Conservation (phyloP, 2,888 invertebrate genomes). For the Conchocele bisecta region DNA sequence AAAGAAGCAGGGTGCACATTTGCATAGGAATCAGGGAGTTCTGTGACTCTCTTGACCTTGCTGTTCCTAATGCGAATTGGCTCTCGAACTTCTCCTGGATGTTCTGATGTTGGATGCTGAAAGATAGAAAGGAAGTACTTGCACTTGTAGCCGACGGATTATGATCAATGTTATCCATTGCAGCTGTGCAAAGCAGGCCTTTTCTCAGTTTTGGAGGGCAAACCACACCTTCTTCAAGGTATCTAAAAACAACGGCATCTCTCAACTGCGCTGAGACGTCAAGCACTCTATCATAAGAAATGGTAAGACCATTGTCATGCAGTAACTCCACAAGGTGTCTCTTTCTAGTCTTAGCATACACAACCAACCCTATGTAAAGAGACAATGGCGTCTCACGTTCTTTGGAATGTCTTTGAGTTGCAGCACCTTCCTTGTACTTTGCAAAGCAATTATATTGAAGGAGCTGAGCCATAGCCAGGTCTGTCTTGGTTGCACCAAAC, state of each 20-base stretch:
- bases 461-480: slow-evolving; percentile 19
- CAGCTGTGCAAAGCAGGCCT: slow-evolving; percentile 58
- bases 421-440: slow-evolving; percentile 17
- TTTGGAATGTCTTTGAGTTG: slow-evolving; percentile 18
- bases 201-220: slow-evolving; percentile 48
- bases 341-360: slow-evolving; percentile 58
- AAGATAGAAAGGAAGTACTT: slow-evolving; percentile 30
- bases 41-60: slow-evolving; percentile 11
- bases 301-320: slow-evolving; percentile 52
- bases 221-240: slow-evolving; percentile 43
- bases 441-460: slow-evolving; percentile 39
- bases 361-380: slow-evolving; percentile 13
- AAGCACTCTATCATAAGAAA: slow-evolving; percentile 64
- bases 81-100: slow-evolving; percentile 19
- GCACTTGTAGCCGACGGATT: slow-evolving; percentile 55
- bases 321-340: slow-evolving; percentile 36
- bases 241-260: slow-evolving; percentile 43
- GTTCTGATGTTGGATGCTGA: slow-evolving; percentile 11
- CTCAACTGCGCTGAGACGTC: slow-evolving; percentile 60
- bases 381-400: slow-evolving; percentile 26
- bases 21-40: too few relatives aligned
- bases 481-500: slow-evolving; percentile 10
- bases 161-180: slow-evolving; percentile 65
- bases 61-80: background rate
- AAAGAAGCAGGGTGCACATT: too few relatives aligned